phyloP scores from a whole-genome alignment of 2,797 vertebrate genomes.

The Chelonia mydas region DNA sequence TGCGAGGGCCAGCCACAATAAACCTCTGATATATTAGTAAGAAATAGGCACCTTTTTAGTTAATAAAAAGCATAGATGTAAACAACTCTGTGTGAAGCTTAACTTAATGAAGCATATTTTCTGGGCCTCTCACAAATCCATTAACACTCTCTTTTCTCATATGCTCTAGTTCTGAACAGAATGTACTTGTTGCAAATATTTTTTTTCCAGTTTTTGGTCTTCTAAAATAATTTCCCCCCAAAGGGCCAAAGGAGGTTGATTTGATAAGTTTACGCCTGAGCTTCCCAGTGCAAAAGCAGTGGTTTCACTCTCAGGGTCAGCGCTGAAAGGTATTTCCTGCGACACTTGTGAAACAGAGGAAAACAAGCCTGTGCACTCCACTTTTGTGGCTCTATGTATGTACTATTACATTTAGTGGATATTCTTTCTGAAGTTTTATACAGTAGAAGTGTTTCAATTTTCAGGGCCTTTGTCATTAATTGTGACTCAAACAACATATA shows the following conservation, averaged over 20 bases:
- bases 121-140: conserved; percentile 8
- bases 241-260: conserved; percentile 43
- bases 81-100: not conserved
- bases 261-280: conserved; percentile 55
- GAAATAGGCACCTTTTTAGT: not conserved
- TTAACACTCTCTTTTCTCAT: not conserved
- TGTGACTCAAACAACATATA: not conserved
- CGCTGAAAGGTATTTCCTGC: conserved; percentile 25
- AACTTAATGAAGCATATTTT: not conserved
- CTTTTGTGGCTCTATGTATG: not conserved
- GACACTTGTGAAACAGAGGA: conserved; percentile 25
- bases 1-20: not conserved
- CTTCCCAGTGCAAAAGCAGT: conserved; percentile 18
- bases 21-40: not conserved
- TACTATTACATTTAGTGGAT: not conserved
- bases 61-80: not conserved
- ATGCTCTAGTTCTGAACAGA: conserved; percentile 29
- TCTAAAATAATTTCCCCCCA: conserved; percentile 20
- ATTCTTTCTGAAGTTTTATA: not conserved
- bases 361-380: not conserved
- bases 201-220: conserved; percentile 36
- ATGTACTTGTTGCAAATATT: conserved; percentile 4
- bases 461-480: conserved; percentile 6
- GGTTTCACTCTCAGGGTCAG: not conserved
- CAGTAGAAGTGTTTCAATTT: not conserved